Percentiles rank a stretch among this genome's conserved stretches.
Evolutionary conservation across 2,797 vertebrate genomes (phyloP).

Genomic region (Tapirus indicus): DNA sequence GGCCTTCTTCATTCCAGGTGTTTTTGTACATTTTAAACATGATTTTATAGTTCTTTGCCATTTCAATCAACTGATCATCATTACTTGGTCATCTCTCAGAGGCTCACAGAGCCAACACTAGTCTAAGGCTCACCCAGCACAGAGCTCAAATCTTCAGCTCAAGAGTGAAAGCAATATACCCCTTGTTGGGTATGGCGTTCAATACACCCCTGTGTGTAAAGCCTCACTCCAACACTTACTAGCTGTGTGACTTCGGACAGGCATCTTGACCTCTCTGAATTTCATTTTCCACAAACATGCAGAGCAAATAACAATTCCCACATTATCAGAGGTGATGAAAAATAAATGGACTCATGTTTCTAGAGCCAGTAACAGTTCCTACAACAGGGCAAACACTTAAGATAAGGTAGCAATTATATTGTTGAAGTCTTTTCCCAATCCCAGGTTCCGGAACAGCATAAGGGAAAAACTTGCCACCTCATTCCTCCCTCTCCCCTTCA

Average conservation of each 20-base stretch:
- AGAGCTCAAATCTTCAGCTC: neutral
- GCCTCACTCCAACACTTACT: neutral
- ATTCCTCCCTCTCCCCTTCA: neutral
- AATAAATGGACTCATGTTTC: neutral
- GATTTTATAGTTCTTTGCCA: neutral
- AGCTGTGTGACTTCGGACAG: neutral
- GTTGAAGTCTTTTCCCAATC: neutral
- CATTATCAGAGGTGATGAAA: neutral
- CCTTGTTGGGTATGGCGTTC: neutral
- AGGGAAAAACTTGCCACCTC: neutral
- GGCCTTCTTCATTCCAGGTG: neutral
- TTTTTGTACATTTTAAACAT: neutral
- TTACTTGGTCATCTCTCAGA: neutral
- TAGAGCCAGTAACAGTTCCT: neutral
- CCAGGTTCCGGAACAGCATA: neutral
- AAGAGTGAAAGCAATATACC: neutral
- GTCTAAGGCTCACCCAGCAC: neutral
- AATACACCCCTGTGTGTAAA: neutral
- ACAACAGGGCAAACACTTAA: neutral
- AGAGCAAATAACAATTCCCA: neutral
- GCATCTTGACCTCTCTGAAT: neutral
- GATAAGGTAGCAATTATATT: neutral
- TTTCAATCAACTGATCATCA: neutral
- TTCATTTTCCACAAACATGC: neutral
- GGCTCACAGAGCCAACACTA: neutral